These are phyloP conservation scores for Copidosoma aretas DNA, from an alignment of 2,888 invertebrate genomes.

Conservation along the genomic window DNA sequence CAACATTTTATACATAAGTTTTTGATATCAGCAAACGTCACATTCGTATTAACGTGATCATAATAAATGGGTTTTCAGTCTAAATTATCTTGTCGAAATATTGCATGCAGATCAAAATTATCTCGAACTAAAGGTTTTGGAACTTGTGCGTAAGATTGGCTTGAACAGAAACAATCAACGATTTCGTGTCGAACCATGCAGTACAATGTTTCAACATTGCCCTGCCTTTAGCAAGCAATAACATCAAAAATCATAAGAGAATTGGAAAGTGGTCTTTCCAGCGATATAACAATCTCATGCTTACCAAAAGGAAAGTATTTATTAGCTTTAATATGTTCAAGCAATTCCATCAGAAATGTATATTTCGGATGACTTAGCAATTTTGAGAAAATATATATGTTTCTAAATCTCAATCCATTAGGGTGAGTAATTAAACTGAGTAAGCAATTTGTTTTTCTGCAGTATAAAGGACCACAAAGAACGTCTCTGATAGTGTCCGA, in stretches of 20 bases:
- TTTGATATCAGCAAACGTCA: conserved; percentile 45
- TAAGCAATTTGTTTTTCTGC: conserved; percentile 10
- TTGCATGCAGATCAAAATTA: conserved; percentile 54
- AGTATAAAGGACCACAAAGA: conserved; percentile 10
- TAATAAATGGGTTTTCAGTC: conserved; percentile 53
- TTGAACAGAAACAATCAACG: conserved; percentile 51
- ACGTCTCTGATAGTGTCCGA: conserved; percentile 11
- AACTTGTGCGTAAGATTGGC: conserved; percentile 10
- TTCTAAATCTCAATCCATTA: neutral
- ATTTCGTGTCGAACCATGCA: conserved; percentile 43
- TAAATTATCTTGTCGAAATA: conserved; percentile 55
- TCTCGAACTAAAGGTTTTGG: conserved; percentile 42
- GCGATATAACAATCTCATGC: conserved; percentile 26
- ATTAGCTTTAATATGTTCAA: neutral
- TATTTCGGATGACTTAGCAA: conserved; percentile 19
- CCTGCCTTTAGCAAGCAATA: conserved; percentile 50
- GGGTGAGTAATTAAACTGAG: conserved; percentile 6
- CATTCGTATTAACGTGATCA: conserved; percentile 42
- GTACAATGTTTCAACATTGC: conserved; percentile 41
- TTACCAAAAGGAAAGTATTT: conserved; percentile 21
- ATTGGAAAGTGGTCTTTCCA: neutral
- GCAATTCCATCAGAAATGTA: neutral
- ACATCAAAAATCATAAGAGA: conserved; percentile 58
- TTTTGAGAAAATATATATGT: conserved; percentile 7
- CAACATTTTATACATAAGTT: conserved; percentile 51